Evolutionary conservation across 2,888 invertebrate genomes (phyloP), one percentile per base, ranked within the genome.

Genomic region (Zootermopsis nevadensis): DNA sequence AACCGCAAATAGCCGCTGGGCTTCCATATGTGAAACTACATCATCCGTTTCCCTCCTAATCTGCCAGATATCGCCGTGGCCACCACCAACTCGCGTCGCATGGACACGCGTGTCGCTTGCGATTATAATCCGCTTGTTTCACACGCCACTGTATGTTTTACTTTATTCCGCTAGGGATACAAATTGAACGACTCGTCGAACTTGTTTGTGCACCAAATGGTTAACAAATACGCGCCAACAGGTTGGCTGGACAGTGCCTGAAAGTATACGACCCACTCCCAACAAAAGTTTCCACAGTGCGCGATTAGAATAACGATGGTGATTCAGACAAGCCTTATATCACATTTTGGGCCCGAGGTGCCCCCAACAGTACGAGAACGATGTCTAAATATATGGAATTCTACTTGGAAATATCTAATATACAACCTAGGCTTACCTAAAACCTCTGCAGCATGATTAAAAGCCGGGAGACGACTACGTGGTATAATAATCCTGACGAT

Each of bases 1-100:
- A 82, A 82, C 82, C 82, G 77, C 82, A 82, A 82, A 82, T 82
- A 77, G 82, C 82, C 82, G 66, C 82, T 38, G 82, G 82, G 82
- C 74, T 82, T 82, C 76, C 82, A 82, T 82, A 74, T 76, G 82
- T 82, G 82, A 77, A 82, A 82, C 82, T 82, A 74, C 82, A 82
- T 82, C 82, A 77, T 82, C 77, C 82, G 77, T 82, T 82, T 82
- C 82, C 77, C 77, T 82, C 67, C 77, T 77, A 77, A 82, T 77
- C 77, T 82, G 77, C 55, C 82, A 82, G 82, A 82, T 82, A 82
- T 82, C 60, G 60, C 27, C 55, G 60, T 60, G 55, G 33, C 79
- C 60, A 31, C 24, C 38, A 42, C n/a, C 24, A 24, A 6, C 22
- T 60, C 42, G 53, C 53, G 53, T 24, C 77, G 77, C 77, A 77